Percentiles rank a stretch among this genome's conserved stretches.
Evolutionary conservation across 2,888 invertebrate genomes (phyloP).

Genomic region (Sialis lutaria): DNA sequence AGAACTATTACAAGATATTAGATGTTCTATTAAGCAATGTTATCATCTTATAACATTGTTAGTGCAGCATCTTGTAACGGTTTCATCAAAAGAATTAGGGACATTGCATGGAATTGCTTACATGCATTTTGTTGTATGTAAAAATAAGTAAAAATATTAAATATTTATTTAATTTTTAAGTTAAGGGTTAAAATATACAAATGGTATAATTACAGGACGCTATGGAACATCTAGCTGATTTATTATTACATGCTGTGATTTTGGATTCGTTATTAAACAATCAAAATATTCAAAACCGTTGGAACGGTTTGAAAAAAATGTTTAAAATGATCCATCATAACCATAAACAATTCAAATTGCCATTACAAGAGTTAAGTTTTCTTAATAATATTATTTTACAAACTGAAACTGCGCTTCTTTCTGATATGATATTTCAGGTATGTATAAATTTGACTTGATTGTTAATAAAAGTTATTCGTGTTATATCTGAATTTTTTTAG

Average conservation of each 20-base stretch:
- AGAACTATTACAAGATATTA: constrained; percentile 42
- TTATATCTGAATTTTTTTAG: constrained; percentile 10
- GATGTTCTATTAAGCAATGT: constrained; percentile 49
- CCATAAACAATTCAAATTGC: constrained; percentile 38
- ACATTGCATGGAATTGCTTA: constrained; percentile 19
- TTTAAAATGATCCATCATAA: constrained; percentile 49
- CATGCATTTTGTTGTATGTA: constrained; percentile 15
- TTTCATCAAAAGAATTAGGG: constrained; percentile 33
- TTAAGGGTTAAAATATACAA: constrained; percentile 26
- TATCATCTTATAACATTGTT: constrained; percentile 54
- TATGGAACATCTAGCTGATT: constrained; percentile 41
- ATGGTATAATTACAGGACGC: constrained; percentile 25
- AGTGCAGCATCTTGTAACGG: constrained; percentile 55
- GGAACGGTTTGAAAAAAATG: constrained; percentile 60
- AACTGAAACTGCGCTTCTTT: constrained; percentile 46
- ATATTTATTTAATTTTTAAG: not conserved
- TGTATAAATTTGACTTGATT: not conserved
- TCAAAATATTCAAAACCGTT: constrained; percentile 43
- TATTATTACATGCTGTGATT: constrained; percentile 44
- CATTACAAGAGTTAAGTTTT: constrained; percentile 41
- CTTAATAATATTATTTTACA: constrained; percentile 54
- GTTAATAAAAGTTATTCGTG: not conserved
- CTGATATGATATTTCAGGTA: constrained; percentile 54
- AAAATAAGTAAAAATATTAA: not conserved
- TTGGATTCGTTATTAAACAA: constrained; percentile 48